Conservation (phyloP, 1,140 invertebrate genomes). For the Octopus sinensis region DNA sequence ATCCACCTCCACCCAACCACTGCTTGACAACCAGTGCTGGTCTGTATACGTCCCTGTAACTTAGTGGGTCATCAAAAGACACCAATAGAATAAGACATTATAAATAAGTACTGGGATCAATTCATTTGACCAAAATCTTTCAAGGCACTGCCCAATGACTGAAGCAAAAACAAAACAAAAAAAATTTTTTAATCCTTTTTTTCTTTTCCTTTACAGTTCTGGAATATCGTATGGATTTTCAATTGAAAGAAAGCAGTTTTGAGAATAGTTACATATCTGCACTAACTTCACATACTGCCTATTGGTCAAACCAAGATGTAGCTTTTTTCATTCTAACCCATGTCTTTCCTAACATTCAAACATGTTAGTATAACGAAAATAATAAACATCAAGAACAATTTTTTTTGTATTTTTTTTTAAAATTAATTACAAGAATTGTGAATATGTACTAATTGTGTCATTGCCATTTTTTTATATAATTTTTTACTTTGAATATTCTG, state of each 20-base stretch:
- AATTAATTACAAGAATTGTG: background rate
- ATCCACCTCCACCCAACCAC: too few species aligned
- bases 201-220: constrained; percentile 59
- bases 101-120: too few species aligned
- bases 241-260: constrained; percentile 63
- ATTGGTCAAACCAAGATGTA: constrained; percentile 71
- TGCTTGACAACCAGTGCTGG: too few species aligned
- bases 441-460: too few species aligned
- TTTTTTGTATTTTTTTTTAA: background rate
- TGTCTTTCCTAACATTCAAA: constrained; percentile 62
- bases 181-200: constrained; percentile 1
- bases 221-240: constrained; percentile 68
- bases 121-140: too few species aligned
- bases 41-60: too few species aligned
- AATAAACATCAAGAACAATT: background rate
- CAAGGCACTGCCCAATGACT: too few species aligned
- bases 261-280: constrained; percentile 67
- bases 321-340: constrained; percentile 69
- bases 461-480: too few species aligned
- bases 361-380: background rate
- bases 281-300: constrained; percentile 70
- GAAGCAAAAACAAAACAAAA: too few species aligned
- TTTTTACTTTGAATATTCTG: too few species aligned
- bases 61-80: too few species aligned
- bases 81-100: too few species aligned